Evolutionary conservation across 2,113 vertebrate genomes (phyloP).

Genomic region (Sarotherodon lohbergeri): DNA sequence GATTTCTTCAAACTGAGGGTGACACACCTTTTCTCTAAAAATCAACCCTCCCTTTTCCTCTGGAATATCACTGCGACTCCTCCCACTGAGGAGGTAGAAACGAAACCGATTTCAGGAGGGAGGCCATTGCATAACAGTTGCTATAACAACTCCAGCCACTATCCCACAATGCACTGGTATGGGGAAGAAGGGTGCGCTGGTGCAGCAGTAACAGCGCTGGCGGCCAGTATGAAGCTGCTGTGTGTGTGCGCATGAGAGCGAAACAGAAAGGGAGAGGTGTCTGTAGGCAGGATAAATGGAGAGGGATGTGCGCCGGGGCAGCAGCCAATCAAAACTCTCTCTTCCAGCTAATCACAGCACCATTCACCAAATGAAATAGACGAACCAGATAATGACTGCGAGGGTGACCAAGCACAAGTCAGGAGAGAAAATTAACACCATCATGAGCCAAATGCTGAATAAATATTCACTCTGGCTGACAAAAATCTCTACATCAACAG

Average conservation of each 20-base stretch:
- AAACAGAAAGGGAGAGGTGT: not conserved
- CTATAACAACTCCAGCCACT: constrained; percentile 20
- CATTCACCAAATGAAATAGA: not conserved
- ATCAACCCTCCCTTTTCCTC: not conserved
- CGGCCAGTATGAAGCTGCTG: not conserved
- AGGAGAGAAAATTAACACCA: not conserved
- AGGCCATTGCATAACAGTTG: constrained; percentile 36
- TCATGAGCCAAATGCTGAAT: not conserved
- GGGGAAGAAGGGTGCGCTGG: constrained; percentile 10
- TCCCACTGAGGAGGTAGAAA: constrained; percentile 28
- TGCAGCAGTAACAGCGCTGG: constrained; percentile 43
- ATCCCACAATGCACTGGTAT: constrained; percentile 46
- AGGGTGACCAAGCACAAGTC: constrained; percentile 2
- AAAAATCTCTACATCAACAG: not conserved
- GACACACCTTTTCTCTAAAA: not conserved
- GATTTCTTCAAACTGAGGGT: not conserved
- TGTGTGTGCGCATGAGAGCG: not conserved
- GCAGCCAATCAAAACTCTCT: constrained; percentile 5
- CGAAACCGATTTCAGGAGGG: not conserved
- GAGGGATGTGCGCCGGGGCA: not conserved
- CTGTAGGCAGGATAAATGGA: not conserved
- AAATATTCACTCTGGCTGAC: not conserved
- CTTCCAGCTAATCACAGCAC: constrained; percentile 5
- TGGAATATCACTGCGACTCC: constrained; percentile 45
- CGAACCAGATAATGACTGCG: not conserved